A percentile compares a stretch with the other conserved stretches of the same genome.
phyloP scores from a whole-genome alignment of 2,113 vertebrate genomes.

The Paralichthys olivaceus region DNA sequence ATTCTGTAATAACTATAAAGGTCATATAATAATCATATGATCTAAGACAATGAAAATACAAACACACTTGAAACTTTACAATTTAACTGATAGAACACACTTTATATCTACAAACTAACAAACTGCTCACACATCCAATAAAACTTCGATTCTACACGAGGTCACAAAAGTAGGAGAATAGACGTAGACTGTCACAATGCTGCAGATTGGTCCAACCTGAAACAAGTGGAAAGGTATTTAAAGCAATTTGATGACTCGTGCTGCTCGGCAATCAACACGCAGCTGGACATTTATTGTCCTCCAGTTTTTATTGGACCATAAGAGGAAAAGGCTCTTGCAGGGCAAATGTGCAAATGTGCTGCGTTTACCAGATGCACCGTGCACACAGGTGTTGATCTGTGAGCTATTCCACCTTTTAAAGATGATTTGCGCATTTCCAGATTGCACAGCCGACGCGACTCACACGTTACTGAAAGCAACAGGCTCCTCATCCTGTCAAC shows the following conservation, averaged over 20 bases:
- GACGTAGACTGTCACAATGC: background rate
- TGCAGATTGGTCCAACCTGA: background rate
- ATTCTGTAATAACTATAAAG: too few relatives aligned
- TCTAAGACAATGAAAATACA: too few relatives aligned
- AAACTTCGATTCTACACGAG: background rate
- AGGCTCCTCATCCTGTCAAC: conserved; percentile 33
- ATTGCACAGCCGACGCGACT: conserved; percentile 1
- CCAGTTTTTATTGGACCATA: conserved; percentile 36
- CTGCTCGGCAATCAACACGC: conserved; percentile 21
- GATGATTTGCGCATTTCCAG: conserved; percentile 23
- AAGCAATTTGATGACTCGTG: conserved; percentile 15
- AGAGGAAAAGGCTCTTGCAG: conserved; percentile 15
- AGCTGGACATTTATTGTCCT: conserved; percentile 49
- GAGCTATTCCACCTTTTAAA: conserved; percentile 25
- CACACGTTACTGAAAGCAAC: conserved; percentile 4
- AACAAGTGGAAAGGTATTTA: conserved; percentile 13
- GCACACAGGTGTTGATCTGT: background rate
- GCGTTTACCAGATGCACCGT: conserved; percentile 12
- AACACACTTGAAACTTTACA: too few relatives aligned
- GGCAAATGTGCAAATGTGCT: conserved; percentile 24
- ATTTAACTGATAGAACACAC: too few relatives aligned
- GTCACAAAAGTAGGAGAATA: background rate
- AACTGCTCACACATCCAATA: background rate
- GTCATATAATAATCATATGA: too few relatives aligned
- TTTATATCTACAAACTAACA: too few relatives aligned